Evolutionary conservation across 2,888 invertebrate species (phyloP).

Genomic region (Meghimatium bilineatum): DNA sequence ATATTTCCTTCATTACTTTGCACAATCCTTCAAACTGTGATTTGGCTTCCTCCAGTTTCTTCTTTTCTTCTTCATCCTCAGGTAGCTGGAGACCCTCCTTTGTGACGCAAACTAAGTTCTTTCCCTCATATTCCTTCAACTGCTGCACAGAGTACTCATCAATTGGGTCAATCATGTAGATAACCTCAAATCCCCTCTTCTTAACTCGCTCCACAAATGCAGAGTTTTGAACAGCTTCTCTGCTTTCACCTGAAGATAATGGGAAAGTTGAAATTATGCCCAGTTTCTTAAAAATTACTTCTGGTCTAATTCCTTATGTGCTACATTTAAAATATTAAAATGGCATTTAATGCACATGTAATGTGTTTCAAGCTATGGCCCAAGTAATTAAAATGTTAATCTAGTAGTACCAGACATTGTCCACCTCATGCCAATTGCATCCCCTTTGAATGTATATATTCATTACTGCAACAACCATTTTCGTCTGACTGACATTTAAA

Average conservation of each 20-base stretch:
- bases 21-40: slow-evolving; percentile 87
- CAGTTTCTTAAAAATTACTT: too few species aligned
- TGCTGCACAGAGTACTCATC: slow-evolving; percentile 99
- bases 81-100: slow-evolving; percentile 98
- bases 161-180: slow-evolving; percentile 99
- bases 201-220: slow-evolving; percentile 98
- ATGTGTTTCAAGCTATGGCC: too few species aligned
- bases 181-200: slow-evolving; percentile 95
- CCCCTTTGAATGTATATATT: too few species aligned
- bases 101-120: slow-evolving; percentile 95
- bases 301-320: too few species aligned
- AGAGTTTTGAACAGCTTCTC: slow-evolving; percentile 95
- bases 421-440: too few species aligned
- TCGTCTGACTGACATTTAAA: too few species aligned
- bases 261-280: too few species aligned
- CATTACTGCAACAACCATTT: too few species aligned
- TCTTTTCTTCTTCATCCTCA: slow-evolving; percentile 97
- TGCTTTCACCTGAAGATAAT: slow-evolving; percentile 80
- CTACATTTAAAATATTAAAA: too few species aligned
- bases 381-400: too few species aligned
- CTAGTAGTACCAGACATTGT: too few species aligned
- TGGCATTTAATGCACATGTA: too few species aligned
- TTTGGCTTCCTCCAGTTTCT: slow-evolving; percentile 85
- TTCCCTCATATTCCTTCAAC: slow-evolving; percentile 96
- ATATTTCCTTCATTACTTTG: slow-evolving; percentile 92